Percentiles rank a stretch among this genome's conserved stretches.
Conservation (phyloP, 2,888 invertebrate species). For the Gymnosoma rotundatum region DNA sequence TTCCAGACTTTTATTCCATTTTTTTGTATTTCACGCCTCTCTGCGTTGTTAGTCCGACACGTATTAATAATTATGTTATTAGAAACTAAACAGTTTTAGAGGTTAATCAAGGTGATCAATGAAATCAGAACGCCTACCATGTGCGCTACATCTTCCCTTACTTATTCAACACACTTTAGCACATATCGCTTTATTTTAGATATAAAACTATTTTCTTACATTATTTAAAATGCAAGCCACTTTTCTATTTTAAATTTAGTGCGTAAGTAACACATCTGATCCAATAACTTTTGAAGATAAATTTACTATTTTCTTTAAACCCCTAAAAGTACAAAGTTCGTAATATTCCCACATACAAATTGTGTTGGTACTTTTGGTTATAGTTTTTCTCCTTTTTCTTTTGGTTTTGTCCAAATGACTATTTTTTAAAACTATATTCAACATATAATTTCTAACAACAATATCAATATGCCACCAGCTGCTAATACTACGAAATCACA, state of each 20-base stretch:
- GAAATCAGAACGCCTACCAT: no score
- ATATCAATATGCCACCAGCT: constrained; percentile 54
- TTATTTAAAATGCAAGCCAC: neutral
- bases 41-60: no score
- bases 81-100: no score
- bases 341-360: neutral
- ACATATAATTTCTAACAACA: constrained; percentile 39
- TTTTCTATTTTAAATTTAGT: constrained; percentile 15
- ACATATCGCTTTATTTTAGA: no score
- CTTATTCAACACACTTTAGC: no score
- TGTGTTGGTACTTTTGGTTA: constrained; percentile 25
- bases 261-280: constrained; percentile 42
- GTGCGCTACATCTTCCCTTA: no score
- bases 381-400: constrained; percentile 26
- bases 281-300: constrained; percentile 46
- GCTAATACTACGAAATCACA: constrained; percentile 12
- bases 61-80: no score
- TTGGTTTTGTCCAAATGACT: constrained; percentile 39
- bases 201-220: neutral
- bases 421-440: constrained; percentile 46
- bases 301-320: neutral
- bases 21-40: no score
- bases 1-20: no score
- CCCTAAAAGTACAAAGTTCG: constrained; percentile 7
- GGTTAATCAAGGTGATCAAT: no score